Evolutionary conservation across 1,140 invertebrate species (phyloP).

Genomic region (Rhagoletis pomonella): DNA sequence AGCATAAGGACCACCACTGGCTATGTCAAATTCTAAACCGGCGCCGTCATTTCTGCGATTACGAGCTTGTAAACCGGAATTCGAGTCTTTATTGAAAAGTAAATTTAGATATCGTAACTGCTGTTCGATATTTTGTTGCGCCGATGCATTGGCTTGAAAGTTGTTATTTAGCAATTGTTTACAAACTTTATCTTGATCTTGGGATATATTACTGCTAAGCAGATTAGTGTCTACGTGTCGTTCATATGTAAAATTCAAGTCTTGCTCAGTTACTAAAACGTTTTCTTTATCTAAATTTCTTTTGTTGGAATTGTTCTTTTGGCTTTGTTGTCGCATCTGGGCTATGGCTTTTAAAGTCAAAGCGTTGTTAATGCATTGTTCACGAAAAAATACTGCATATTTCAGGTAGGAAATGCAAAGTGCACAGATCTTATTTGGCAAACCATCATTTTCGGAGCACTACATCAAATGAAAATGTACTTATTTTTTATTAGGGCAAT

Average conservation of each 20-base stretch:
- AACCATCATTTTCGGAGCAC: conserved; percentile 66
- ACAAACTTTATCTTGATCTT: conserved; percentile 65
- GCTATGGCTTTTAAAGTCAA: conserved; percentile 65
- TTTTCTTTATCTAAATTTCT: conserved; percentile 62
- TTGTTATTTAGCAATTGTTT: conserved; percentile 64
- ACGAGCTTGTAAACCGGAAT: background rate
- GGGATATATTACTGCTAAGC: conserved; percentile 55
- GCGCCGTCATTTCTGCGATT: background rate
- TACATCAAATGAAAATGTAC: conserved; percentile 53
- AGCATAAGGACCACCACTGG: conserved; percentile 56
- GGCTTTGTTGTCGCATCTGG: background rate
- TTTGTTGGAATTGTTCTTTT: conserved; percentile 8
- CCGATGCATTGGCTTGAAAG: conserved; percentile 42
- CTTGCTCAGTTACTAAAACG: conserved; percentile 62
- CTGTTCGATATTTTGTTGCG: conserved; percentile 59
- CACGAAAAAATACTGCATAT: conserved; percentile 70
- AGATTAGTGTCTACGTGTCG: conserved; percentile 56
- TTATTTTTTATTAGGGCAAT: too few relatives aligned
- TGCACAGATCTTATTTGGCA: conserved; percentile 68
- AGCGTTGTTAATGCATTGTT: conserved; percentile 68
- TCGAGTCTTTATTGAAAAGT: conserved; percentile 64
- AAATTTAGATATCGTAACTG: conserved; percentile 66
- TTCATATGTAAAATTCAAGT: conserved; percentile 63
- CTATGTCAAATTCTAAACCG: background rate
- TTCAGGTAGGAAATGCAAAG: conserved; percentile 71